Evolutionary conservation across 2,888 invertebrate species (phyloP), one percentile per base, ranked within the genome.

Genomic region (Chrysotoxum bicinctum): DNA sequence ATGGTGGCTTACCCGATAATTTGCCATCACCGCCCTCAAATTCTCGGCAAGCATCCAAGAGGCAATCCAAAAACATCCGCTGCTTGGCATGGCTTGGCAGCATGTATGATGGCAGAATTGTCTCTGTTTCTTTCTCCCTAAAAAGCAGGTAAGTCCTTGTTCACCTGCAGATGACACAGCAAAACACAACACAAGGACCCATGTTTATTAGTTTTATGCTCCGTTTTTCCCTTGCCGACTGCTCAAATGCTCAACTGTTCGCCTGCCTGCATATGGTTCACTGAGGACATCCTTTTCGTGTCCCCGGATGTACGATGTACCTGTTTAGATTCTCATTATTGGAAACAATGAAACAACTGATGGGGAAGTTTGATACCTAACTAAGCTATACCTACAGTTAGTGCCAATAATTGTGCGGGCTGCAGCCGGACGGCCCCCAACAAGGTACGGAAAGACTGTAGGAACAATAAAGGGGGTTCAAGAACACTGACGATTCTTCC

Each of bases 321-420:
- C 74, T 81, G 76, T 76, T 85, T 85, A 85, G 85, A 85, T 81
- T 76, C 76, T 85, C 81, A 85, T 85, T 85, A 85, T 85, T 77
- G 81, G 80, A 80, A 80, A 85, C 85, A 85, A 85, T 80, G 73
- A 85, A 85, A 69, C 85, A 80, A 76, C 48, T 60, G 58, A 72
- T 77, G 66, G 52, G 56, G 64, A 54, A 72, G 32, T 62, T 74
- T 23, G 62, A 45, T 64, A 45, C 45, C 43, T 64, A 58, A 58
- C 58, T 21, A n/a, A 21, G 48, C 5, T 48, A 48, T 23, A 58
- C n/a, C 2, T 26, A 35, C 12, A 37, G 62, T 56, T 45, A 50
- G 52, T 48, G 72, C 45, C 37, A 62, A 70, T 72, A 40, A 48
- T 26, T 72, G 40, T 76, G 81, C 72, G 60, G 82, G 72, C 54